Percentiles rank a stretch among this genome's conserved stretches.
Evolutionary conservation across 35 echinoderm and acorn worm genomes (phyloP).

Genomic region (Hemicentrotus pulcherrimus): DNA sequence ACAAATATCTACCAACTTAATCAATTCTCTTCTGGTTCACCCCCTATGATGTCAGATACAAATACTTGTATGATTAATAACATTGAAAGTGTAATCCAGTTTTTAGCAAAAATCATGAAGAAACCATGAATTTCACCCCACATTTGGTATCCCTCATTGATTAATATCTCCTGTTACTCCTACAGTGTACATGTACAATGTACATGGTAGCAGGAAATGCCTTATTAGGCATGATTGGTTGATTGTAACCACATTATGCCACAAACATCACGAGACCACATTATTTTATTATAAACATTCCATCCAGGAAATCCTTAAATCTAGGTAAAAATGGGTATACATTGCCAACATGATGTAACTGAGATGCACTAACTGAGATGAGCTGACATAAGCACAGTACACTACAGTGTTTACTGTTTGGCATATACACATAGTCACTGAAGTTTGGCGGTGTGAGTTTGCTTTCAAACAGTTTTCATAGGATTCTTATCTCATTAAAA

Average conservation of each 20-base stretch:
- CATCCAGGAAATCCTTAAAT: background rate
- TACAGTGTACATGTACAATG: background rate
- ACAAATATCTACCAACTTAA: too few relatives aligned
- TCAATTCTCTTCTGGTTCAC: too few relatives aligned
- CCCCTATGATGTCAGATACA: too few relatives aligned
- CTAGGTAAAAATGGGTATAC: background rate
- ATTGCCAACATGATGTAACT: too few relatives aligned
- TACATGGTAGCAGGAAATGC: background rate
- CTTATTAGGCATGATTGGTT: background rate
- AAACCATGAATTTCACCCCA: background rate
- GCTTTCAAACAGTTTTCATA: background rate
- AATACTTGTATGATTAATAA: background rate
- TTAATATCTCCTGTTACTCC: background rate
- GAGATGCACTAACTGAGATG: too few relatives aligned
- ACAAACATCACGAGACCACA: background rate
- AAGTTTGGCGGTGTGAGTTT: background rate
- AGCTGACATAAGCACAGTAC: too few relatives aligned
- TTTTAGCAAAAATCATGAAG: background rate
- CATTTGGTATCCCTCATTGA: background rate
- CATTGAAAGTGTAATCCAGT: background rate
- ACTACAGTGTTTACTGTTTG: background rate
- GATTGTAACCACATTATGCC: background rate
- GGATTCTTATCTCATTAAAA: background rate
- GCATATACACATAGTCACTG: background rate
- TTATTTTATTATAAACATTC: background rate